Evolutionary conservation across 2,113 vertebrate genomes (phyloP).

Genomic region (Sciurus niger): DNA sequence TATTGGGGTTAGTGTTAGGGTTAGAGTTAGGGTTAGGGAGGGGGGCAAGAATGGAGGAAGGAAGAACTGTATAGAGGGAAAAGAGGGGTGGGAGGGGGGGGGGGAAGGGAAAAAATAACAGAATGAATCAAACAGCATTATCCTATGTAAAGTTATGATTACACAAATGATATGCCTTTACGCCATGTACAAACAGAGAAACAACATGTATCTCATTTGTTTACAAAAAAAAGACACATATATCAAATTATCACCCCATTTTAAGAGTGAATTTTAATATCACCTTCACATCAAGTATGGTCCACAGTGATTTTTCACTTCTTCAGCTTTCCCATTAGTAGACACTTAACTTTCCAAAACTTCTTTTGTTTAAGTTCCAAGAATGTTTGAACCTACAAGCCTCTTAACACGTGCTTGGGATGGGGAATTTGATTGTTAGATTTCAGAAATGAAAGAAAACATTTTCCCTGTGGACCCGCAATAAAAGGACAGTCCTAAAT

Average conservation of each 20-base stretch:
- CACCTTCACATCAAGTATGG: not conserved
- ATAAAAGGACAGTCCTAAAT: not conserved
- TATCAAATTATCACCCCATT: not conserved
- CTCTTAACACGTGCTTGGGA: not conserved
- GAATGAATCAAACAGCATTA: too few species aligned
- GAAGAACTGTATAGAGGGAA: too few species aligned
- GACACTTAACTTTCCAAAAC: constrained; percentile 30
- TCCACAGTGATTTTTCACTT: not conserved
- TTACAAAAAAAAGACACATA: not conserved
- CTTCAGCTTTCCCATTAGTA: not conserved
- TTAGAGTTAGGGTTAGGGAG: too few species aligned
- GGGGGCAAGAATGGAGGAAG: too few species aligned
- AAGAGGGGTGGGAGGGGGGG: too few species aligned
- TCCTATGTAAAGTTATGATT: too few species aligned
- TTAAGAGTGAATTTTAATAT: constrained; percentile 31
- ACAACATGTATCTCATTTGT: too few species aligned
- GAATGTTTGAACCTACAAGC: not conserved
- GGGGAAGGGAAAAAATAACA: too few species aligned
- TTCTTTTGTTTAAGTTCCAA: not conserved
- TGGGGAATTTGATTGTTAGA: not conserved
- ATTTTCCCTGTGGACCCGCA: accelerated
- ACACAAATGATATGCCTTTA: too few species aligned
- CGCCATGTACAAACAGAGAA: too few species aligned
- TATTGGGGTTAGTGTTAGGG: too few species aligned
- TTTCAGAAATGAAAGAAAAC: not conserved